Base-by-base conservation (phyloP, 2,113 vertebrate species). In the Gymnarchus niloticus region DNA sequence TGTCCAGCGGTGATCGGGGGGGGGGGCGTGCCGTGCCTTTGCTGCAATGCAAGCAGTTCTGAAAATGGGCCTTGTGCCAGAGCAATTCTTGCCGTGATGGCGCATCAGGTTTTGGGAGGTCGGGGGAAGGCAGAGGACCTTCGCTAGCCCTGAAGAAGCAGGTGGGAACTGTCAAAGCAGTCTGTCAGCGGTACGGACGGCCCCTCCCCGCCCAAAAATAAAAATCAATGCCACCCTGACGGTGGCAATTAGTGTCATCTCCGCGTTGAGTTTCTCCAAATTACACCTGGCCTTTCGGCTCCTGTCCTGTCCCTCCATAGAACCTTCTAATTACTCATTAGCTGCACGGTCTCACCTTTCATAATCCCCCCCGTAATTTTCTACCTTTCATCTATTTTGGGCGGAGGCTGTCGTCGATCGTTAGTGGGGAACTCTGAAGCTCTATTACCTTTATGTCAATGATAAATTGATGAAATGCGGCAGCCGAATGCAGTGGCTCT, bases 191-290 rank as follows among this genome's bases (percentile, higher is more conserved):
- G 49, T n/a, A 33, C 28, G 54, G 52, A 52, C 1, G 19, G n/a
- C n/a, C 48, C 25, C 46, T 25, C 48, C 44, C 25, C 65, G 41
- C 65, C 65, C 65, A 69, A 69, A 69, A 83, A 83, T 57, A 51
- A 92, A 94, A 95, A 94, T 93, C 89, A 83, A 90, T 90, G 88
- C 85, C 86, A 21, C 84, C 90, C 90, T 87, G 88, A 93, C 92
- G 91, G 91, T 91, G 85, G 83, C 88, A 91, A 91, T 91, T 93
- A 91, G 92, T 94, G 92, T 93, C 93, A 93, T 88, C 92, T 89
- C 90, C 88, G 87, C 90, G 89, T 93, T 91, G 85, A 90, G 89
- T 91, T 91, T 87, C 89, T 90, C n/a, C 91, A 92, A 92, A 90
- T 89, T 81, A 90, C 89, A 87, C 84, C 87, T 90, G 92, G 92